A percentile compares a stretch with the other conserved stretches of the same genome.
phyloP scores from a whole-genome alignment of 2,113 vertebrate species.

The Pseudolaguvia tuberculata region DNA sequence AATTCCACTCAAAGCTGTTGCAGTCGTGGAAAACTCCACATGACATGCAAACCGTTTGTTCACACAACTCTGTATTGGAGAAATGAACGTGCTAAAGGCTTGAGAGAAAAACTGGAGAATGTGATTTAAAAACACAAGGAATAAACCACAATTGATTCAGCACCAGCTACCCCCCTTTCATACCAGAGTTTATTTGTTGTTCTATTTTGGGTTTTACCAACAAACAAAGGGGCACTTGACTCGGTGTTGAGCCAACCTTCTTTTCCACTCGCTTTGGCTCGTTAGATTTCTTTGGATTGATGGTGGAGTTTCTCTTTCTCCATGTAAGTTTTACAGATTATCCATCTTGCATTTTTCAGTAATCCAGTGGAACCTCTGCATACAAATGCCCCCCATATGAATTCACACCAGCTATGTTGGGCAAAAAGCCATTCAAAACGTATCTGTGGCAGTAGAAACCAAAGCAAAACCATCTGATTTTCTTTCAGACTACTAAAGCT shows the following conservation, averaged over 20 bases:
- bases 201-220: constrained; percentile 51
- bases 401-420: no score
- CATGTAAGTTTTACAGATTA: not conserved
- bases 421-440: no score
- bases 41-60: constrained; percentile 2
- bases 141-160: constrained; percentile 10
- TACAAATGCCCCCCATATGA: no score
- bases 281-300: constrained; percentile 10
- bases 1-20: constrained; percentile 5
- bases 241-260: constrained; percentile 31
- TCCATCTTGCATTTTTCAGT: not conserved
- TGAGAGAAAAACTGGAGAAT: constrained; percentile 17
- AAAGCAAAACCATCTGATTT: no score
- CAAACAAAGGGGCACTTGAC: constrained; percentile 46
- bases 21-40: constrained; percentile 15
- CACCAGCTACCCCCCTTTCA: constrained; percentile 27
- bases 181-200: constrained; percentile 44
- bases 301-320: constrained; percentile 9
- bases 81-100: not conserved
- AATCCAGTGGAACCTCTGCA: no score
- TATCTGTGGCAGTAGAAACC: no score
- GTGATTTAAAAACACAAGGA: constrained; percentile 20
- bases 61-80: constrained; percentile 9
- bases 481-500: no score
- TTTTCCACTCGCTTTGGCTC: constrained; percentile 24